Base-by-base conservation (phyloP, 2,797 vertebrate species). In the Telmatherina bonti region DNA sequence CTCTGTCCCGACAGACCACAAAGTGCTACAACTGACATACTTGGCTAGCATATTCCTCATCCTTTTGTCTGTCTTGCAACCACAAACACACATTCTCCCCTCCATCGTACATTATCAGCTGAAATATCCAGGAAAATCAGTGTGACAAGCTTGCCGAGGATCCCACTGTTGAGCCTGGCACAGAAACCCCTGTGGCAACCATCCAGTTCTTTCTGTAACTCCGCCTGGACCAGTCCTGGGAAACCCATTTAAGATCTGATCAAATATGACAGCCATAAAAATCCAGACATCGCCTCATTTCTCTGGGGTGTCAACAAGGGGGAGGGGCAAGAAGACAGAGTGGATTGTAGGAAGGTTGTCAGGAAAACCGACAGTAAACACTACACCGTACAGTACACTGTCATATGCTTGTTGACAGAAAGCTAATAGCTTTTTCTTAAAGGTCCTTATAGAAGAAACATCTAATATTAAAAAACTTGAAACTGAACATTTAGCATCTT, bases 181-280 rank as follows among this genome's bases (percentile, higher is more conserved):
- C 76, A 57, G 81, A 76, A 27, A 65, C 76, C 45, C 68, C 45
- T 45, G 67, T 85, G 89, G 92, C 82, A 85, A 74, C 73, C 59
- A 71, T 90, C 93, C 93, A 93, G 76, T 72, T 29, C 76, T 81
- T 76, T 88, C 88, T 85, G 76, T 76, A 68, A 74, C 77, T 77
- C 74, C 53, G 75, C 75, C 77, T 72, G 61, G 80, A 85, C 79
- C 68, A 72, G 79, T 83, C 83, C 88, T 91, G 92, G 90, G 91
- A 93, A 91, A 91, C 82, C 90, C 79, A 80, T 82, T 88, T 59
- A 88, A 71, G 82, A 89, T 78, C 83, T 91, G 90, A 94, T 94
- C 85, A 88, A 93, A 93, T 92, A 95, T 94, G 93, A 93, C 91
- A 94, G 83, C 89, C 93, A 92, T 92, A 93, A 92, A 92, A 92